A percentile compares a stretch with the other conserved stretches of the same genome.
These are phyloP conservation scores for Galeopsomyia nigrocyanea DNA, from an alignment of 2,888 invertebrate species.

Conservation along the genomic window DNA sequence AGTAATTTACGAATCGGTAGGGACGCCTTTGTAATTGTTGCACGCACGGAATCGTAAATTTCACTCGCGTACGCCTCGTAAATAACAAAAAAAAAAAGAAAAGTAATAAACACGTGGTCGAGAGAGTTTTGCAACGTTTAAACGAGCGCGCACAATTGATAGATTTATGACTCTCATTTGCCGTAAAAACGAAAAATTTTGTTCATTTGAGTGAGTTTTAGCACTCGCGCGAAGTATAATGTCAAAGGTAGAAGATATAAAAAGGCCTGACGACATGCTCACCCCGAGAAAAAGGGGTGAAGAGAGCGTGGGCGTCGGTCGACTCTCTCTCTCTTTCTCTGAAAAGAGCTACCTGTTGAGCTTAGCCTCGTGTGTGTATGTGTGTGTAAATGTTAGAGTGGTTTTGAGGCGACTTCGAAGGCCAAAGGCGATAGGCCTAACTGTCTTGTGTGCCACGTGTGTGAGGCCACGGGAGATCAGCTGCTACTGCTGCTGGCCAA, in stretches of 20 bases:
- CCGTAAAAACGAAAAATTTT: too few relatives aligned
- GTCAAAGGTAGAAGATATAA: not conserved
- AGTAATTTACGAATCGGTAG: slow-evolving; percentile 8
- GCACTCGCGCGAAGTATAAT: not conserved
- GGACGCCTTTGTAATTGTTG: not conserved
- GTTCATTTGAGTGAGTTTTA: too few relatives aligned
- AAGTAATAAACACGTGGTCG: not conserved
- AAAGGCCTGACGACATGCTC: not conserved
- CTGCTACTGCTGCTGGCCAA: too few relatives aligned
- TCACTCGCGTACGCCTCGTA: not conserved
- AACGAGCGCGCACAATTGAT: not conserved
- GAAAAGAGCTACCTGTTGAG: slow-evolving; percentile 46
- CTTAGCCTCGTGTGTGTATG: slow-evolving; percentile 3
- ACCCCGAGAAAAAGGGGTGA: slow-evolving; percentile 1
- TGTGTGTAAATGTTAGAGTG: not conserved
- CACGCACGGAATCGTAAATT: too few relatives aligned
- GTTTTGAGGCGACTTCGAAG: slow-evolving; percentile 18
- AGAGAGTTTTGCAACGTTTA: slow-evolving; percentile 13
- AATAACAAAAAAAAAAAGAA: slow-evolving; percentile 1
- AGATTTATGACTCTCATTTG: slow-evolving; percentile 1
- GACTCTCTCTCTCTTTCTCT: not conserved
- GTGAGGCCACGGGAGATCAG: too few relatives aligned
- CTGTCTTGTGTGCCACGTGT: not conserved
- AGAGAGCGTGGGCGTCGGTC: slow-evolving; percentile 14
- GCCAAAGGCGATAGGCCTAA: slow-evolving; percentile 29